A percentile compares a stretch with the other conserved stretches of the same genome.
These are phyloP conservation scores for Cantharis rufa DNA, from an alignment of 2,888 invertebrate genomes.

Conservation along the genomic window DNA sequence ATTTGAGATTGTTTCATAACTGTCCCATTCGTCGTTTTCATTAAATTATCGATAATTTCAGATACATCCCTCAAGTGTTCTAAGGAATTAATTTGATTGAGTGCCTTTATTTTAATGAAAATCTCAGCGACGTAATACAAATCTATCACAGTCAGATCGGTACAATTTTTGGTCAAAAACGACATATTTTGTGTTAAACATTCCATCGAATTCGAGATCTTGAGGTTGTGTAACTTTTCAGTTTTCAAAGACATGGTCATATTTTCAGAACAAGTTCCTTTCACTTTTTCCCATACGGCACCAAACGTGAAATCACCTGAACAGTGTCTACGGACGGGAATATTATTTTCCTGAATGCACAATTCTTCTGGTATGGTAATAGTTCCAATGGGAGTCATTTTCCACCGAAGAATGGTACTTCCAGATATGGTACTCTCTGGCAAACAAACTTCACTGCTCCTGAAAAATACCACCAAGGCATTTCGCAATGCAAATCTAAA, in stretches of 20 bases:
- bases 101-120: slow-evolving; percentile 31
- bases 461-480: slow-evolving; percentile 35
- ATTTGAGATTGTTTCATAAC: slow-evolving; percentile 56
- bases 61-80: slow-evolving; percentile 58
- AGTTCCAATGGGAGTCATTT: slow-evolving; percentile 58
- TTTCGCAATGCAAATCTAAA: not conserved
- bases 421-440: slow-evolving; percentile 32
- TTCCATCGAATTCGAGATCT: slow-evolving; percentile 14
- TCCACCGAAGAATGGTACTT: slow-evolving; percentile 52
- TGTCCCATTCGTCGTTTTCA: slow-evolving; percentile 33
- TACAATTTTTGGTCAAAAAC: slow-evolving; percentile 30
- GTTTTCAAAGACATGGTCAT: slow-evolving; percentile 6
- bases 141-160: slow-evolving; percentile 43
- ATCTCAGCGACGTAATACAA: slow-evolving; percentile 44
- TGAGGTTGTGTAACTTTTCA: slow-evolving; percentile 8
- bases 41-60: slow-evolving; percentile 59
- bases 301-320: slow-evolving; percentile 63
- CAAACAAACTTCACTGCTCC: slow-evolving; percentile 46
- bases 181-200: slow-evolving; percentile 38
- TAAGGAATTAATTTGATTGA: slow-evolving; percentile 11
- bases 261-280: slow-evolving; percentile 37
- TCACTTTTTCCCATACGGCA: slow-evolving; percentile 60
- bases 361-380: slow-evolving; percentile 60
- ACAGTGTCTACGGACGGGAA: slow-evolving; percentile 64
- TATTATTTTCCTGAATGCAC: slow-evolving; percentile 62